Conservation (phyloP, 2,888 invertebrate genomes). For the Platynereis dumerilii region DNA sequence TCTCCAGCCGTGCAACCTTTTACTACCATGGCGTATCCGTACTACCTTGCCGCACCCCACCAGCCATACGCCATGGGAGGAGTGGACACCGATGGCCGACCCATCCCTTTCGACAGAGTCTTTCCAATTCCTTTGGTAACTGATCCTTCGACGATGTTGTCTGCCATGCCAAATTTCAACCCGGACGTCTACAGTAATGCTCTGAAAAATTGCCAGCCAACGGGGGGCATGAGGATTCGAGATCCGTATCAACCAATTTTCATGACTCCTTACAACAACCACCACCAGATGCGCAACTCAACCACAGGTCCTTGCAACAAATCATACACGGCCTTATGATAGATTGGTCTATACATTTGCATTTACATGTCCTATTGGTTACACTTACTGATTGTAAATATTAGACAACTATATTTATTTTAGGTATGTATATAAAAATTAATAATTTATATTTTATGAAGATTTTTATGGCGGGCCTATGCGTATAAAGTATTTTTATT, state of each 20-base stretch:
- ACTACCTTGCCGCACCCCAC: neutral
- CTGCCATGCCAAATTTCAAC: constrained; percentile 5
- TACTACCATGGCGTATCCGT: constrained; percentile 4
- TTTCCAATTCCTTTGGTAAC: constrained; percentile 18
- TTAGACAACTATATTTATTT: too few species aligned
- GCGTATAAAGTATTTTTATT: too few species aligned
- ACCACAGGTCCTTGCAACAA: neutral
- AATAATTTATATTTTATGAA: too few species aligned
- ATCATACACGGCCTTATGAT: too few species aligned
- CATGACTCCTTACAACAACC: constrained; percentile 16
- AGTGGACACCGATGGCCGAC: neutral
- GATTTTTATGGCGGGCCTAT: too few species aligned
- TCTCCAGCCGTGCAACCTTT: neutral
- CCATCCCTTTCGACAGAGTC: neutral
- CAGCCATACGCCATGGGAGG: neutral
- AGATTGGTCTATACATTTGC: too few species aligned
- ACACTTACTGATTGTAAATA: too few species aligned
- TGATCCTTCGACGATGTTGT: constrained; percentile 11
- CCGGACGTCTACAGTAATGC: neutral
- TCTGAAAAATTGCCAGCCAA: neutral
- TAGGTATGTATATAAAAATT: too few species aligned
- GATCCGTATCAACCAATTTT: constrained; percentile 21
- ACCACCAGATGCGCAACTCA: constrained; percentile 1
- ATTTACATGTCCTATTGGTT: too few species aligned
- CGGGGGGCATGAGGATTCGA: neutral